Base-by-base conservation (phyloP, 2,888 invertebrate genomes). In the Catonia carolina region DNA sequence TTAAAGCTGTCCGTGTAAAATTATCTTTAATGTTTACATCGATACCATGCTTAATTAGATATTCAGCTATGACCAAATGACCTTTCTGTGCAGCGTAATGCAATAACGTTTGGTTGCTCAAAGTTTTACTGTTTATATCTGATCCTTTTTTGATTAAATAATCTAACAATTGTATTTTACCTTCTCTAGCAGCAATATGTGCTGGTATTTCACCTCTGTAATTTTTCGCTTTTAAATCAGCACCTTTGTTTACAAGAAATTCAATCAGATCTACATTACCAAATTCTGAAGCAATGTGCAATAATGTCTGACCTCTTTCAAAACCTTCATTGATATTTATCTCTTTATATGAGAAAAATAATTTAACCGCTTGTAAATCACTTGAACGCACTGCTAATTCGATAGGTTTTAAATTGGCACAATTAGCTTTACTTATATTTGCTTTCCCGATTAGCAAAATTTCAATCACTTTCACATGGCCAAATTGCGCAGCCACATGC, bases 111-210 rank as follows among this genome's bases (percentile, higher is more conserved):
- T 52, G 31, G 5, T 51, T 41, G 4, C 49, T 22, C 12, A 48
- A 37, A 6, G 20, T 42, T 5, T n/a, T 49, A 45, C 33, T 55
- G 45, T 60, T 36, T 52, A 62, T 52, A 39, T 39, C 23, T 20
- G 63, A 64, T 22, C 59, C 62, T 10, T 59, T 56, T 37, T 56
- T 54, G 23, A 63, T 53, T 10, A 65, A 45, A 56, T 59, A 2
- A 31, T 64, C 54, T 53, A 61, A 53, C 36, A 64, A 45, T 37
- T 55, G 59, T 27, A 20, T 22, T 57, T 59, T 45, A 50, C 56
- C 56, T 14, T 54, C 36, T 27, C 20, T 31, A 1, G 52, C 58
- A 53, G 65, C 65, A 37, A 50, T 49, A 56, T 60, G 61, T 45
- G 63, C 42, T 8, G 67, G 63, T 22, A 62, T 61, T n/a, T 39